These are phyloP conservation scores for Mus pahari DNA, from an alignment of 2,113 vertebrate genomes.

Conservation along the genomic window DNA sequence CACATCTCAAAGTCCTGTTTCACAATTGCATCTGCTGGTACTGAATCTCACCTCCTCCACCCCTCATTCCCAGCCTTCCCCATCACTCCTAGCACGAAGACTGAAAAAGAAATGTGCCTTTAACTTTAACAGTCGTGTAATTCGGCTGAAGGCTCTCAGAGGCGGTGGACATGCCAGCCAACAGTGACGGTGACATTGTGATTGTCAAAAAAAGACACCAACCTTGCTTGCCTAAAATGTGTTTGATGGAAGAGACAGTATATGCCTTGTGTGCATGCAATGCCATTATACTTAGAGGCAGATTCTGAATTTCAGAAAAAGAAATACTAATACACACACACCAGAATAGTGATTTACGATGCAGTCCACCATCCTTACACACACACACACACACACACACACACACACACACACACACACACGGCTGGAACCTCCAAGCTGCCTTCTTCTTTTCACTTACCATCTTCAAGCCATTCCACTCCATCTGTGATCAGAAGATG, in stretches of 20 bases:
- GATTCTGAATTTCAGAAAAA: conserved; percentile 79
- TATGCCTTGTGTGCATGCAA: conserved; percentile 75
- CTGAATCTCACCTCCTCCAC: conserved; percentile 83
- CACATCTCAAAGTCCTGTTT: conserved; percentile 82
- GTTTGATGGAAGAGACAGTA: conserved; percentile 80
- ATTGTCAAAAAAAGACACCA: conserved; percentile 86
- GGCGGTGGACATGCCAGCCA: conserved; percentile 77
- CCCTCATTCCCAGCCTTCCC: conserved; percentile 78
- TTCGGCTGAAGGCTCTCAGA: conserved; percentile 79
- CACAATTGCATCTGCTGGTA: conserved; percentile 80
- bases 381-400: conserved; percentile 74
- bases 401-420: conserved; percentile 78
- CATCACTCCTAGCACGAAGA: conserved; percentile 79
- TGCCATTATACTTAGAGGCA: conserved; percentile 83
- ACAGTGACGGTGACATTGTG: conserved; percentile 83
- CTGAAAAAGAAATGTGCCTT: conserved; percentile 79
- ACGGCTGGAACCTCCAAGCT: conserved; percentile 76
- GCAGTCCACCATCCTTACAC: conserved; percentile 69
- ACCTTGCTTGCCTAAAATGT: conserved; percentile 85
- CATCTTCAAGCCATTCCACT: conserved; percentile 99
- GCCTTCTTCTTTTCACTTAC: conserved; percentile 91
- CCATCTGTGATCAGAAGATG: conserved; percentile 98
- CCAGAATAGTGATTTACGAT: conserved; percentile 77
- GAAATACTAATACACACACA: conserved; percentile 77
- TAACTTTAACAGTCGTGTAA: conserved; percentile 81